phyloP scores from a whole-genome alignment of 2,113 vertebrate species.

The Sinosuthora webbiana region DNA sequence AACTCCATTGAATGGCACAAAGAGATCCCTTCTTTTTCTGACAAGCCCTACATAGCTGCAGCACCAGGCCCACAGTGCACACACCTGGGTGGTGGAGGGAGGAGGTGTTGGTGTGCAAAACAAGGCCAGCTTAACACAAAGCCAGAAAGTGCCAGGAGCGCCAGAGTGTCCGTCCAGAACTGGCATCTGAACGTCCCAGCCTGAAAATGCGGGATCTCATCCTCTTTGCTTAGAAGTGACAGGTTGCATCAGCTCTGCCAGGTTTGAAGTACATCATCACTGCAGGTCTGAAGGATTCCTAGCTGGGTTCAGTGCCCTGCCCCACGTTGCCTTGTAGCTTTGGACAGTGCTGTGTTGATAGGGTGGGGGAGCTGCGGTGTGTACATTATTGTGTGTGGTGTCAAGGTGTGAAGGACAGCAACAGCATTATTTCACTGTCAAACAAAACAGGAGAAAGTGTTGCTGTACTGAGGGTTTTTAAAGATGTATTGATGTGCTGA shows the following conservation, averaged over 20 bases:
- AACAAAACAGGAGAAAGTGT: not conserved
- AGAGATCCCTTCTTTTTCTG: not conserved
- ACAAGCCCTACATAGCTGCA: not conserved
- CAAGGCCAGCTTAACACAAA: not conserved
- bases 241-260: not conserved
- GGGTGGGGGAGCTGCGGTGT: fast-evolving
- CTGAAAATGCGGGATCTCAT: not conserved
- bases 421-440: not conserved
- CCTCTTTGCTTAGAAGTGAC: not conserved
- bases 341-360: not conserved
- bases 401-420: not conserved
- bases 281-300: not conserved
- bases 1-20: not conserved
- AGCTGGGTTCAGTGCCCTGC: not conserved
- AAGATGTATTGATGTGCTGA: not conserved
- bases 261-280: not conserved
- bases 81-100: not conserved
- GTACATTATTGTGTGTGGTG: fast-evolving
- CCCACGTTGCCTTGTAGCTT: not conserved
- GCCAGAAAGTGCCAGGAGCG: not conserved
- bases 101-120: not conserved
- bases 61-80: not conserved
- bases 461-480: not conserved
- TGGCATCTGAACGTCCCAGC: not conserved
- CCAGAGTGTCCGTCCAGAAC: not conserved